These are phyloP conservation scores for Calidris pygmaea DNA, from an alignment of 2,113 vertebrate species.

Conservation along the genomic window DNA sequence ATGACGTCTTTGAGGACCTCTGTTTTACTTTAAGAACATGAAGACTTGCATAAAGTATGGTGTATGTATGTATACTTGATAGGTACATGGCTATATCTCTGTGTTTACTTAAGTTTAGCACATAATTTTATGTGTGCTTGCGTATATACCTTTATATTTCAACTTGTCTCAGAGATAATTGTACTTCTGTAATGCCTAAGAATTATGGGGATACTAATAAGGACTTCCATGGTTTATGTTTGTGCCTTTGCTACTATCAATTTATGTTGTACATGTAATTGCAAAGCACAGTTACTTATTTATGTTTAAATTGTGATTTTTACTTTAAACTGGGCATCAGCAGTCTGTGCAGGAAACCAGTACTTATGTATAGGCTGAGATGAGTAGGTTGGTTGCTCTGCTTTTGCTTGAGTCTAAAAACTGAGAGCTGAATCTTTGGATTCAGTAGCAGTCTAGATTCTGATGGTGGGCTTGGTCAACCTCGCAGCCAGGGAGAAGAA, in stretches of 20 bases:
- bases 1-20: neutral
- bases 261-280: neutral
- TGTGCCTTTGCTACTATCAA: neutral
- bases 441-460: neutral
- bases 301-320: neutral
- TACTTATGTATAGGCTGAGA: neutral
- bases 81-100: neutral
- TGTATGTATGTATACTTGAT: accelerated
- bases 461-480: neutral
- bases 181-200: neutral
- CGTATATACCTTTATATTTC: neutral
- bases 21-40: neutral
- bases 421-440: neutral
- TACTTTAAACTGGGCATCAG: neutral
- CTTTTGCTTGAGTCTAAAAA: neutral
- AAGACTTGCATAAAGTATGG: neutral
- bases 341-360: neutral
- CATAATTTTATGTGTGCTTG: neutral
- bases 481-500: neutral
- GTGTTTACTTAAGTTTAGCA: neutral
- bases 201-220: neutral
- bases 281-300: neutral
- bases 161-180: neutral
- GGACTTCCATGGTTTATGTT: neutral
- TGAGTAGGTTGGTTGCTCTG: neutral